A percentile compares a stretch with the other conserved stretches of the same genome.
Conservation (phyloP, 2,113 vertebrate genomes). For the Oncorhynchus mykiss region DNA sequence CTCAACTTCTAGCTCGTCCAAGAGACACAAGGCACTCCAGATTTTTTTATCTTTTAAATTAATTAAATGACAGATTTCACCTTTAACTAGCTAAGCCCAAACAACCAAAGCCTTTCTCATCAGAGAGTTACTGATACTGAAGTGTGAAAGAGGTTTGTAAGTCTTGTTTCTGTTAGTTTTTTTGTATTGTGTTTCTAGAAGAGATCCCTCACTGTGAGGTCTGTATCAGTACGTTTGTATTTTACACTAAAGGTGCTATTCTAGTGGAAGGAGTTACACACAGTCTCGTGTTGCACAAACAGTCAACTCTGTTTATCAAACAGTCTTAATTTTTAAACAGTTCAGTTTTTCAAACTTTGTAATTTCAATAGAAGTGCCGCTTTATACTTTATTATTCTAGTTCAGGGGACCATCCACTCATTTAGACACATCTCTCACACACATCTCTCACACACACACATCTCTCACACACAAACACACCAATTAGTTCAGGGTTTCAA, state of each 20-base stretch:
- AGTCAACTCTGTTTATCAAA: too few species aligned
- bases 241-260: slow-evolving; percentile 64
- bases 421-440: not conserved
- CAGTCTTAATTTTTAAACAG: not conserved
- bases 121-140: slow-evolving; percentile 45
- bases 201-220: too few species aligned
- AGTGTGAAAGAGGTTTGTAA: slow-evolving; percentile 40
- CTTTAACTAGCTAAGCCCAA: slow-evolving; percentile 6
- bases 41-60: slow-evolving; percentile 33
- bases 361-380: slow-evolving; percentile 39
- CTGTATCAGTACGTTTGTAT: slow-evolving; percentile 26
- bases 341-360: slow-evolving; percentile 16
- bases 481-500: too few species aligned
- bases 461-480: not conserved
- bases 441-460: not conserved
- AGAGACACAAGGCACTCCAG: not conserved
- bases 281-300: not conserved
- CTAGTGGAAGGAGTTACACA: slow-evolving; percentile 22
- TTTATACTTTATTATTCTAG: slow-evolving; percentile 35
- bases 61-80: slow-evolving; percentile 38
- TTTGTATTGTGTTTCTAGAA: not conserved
- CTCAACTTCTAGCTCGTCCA: not conserved
- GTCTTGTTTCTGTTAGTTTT: slow-evolving; percentile 34
- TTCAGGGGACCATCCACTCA: slow-evolving; percentile 18
- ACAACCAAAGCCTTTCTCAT: slow-evolving; percentile 38